Evolutionary conservation across 2,797 vertebrate genomes (phyloP).

Genomic region (Cyclopterus lumpus): DNA sequence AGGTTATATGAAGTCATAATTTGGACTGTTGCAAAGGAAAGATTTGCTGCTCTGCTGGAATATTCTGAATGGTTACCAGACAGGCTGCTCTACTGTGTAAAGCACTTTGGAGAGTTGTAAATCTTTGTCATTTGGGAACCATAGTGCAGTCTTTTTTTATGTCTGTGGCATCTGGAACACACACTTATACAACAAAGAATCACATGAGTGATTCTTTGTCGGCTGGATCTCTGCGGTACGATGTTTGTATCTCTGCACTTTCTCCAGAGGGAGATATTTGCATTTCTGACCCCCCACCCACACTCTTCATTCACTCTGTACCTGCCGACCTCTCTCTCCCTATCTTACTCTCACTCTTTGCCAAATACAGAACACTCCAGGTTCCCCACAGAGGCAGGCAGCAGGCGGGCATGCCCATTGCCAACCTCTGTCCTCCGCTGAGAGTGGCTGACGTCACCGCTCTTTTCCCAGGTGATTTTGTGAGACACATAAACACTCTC

Average conservation of each 20-base stretch:
- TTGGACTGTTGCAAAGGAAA: slow-evolving; percentile 66
- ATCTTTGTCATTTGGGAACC: slow-evolving; percentile 61
- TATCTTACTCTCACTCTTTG: slow-evolving; percentile 20
- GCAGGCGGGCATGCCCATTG: slow-evolving; percentile 77
- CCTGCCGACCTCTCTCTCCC: slow-evolving; percentile 16
- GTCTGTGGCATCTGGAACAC: slow-evolving; percentile 64
- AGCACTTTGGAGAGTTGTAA: slow-evolving; percentile 62
- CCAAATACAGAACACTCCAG: slow-evolving; percentile 35
- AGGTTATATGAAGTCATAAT: slow-evolving; percentile 60
- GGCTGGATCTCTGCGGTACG: slow-evolving; percentile 39
- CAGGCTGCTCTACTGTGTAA: slow-evolving; percentile 45
- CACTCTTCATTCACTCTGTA: slow-evolving; percentile 26
- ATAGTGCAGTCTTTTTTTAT: slow-evolving; percentile 49
- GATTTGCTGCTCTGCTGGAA: slow-evolving; percentile 53
- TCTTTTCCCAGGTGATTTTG: slow-evolving; percentile 56
- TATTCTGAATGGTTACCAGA: slow-evolving; percentile 61
- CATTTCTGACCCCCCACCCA: slow-evolving; percentile 82
- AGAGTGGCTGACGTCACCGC: slow-evolving; percentile 52
- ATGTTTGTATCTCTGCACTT: slow-evolving; percentile 84
- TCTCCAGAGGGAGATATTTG: slow-evolving; percentile 81
- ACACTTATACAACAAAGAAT: slow-evolving; percentile 64
- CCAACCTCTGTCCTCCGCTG: slow-evolving; percentile 45
- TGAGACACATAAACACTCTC: slow-evolving; percentile 55
- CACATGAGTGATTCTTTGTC: slow-evolving; percentile 36
- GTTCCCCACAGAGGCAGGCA: slow-evolving; percentile 79